Conservation (phyloP, 2,888 invertebrate genomes). For the Allophyes oxyacanthae region DNA sequence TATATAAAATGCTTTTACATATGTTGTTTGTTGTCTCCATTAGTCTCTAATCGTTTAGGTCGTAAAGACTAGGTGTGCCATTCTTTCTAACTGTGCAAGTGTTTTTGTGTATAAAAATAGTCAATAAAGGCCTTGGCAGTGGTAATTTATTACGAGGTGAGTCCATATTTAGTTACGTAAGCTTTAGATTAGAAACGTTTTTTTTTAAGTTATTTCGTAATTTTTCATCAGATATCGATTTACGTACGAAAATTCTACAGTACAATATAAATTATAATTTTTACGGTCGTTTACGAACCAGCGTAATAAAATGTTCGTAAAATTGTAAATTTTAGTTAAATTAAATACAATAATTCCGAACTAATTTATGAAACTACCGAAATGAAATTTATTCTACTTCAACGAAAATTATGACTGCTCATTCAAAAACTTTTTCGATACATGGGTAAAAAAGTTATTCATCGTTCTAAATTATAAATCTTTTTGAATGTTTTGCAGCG, state of each 20-base stretch:
- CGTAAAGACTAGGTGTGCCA: constrained; percentile 41
- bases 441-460: constrained; percentile 31
- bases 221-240: constrained; percentile 18
- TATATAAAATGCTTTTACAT: constrained; percentile 48
- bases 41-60: constrained; percentile 42
- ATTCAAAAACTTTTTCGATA: constrained; percentile 31
- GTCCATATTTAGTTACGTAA: constrained; percentile 21
- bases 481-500: constrained; percentile 36
- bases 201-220: constrained; percentile 12
- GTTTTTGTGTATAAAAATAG: constrained; percentile 45
- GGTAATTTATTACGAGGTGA: constrained; percentile 43
- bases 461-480: constrained; percentile 46
- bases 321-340: constrained; percentile 19
- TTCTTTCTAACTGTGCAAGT: constrained; percentile 50
- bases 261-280: constrained; percentile 25
- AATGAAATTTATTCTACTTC: constrained; percentile 15
- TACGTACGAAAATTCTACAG: constrained; percentile 7
- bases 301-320: constrained; percentile 16
- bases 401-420: constrained; percentile 11
- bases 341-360: constrained; percentile 15
- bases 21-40: constrained; percentile 44
- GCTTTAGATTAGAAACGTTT: constrained; percentile 8
- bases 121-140: constrained; percentile 37
- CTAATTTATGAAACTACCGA: constrained; percentile 10
- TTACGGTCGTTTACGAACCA: constrained; percentile 11